A percentile compares a stretch with the other conserved stretches of the same genome.
These are phyloP conservation scores for Zapornia atra DNA, from an alignment of 2,113 vertebrate species.

Conservation along the genomic window DNA sequence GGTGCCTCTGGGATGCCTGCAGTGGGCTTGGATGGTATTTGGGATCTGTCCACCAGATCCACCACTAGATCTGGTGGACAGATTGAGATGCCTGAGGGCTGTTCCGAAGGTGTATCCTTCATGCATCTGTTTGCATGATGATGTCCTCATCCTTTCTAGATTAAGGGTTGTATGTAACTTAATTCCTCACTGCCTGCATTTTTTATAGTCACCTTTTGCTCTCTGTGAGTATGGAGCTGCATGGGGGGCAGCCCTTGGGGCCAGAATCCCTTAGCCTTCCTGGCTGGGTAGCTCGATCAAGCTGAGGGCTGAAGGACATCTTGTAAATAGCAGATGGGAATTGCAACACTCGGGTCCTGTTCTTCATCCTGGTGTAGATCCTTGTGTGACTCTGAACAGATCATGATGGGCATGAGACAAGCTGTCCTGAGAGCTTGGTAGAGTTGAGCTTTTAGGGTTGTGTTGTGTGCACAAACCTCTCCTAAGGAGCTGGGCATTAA, in stretches of 20 bases:
- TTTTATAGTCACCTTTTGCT: neutral
- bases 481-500: neutral
- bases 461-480: neutral
- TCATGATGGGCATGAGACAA: neutral
- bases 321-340: neutral
- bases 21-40: neutral
- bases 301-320: neutral
- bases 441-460: neutral
- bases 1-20: neutral
- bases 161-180: neutral
- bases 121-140: neutral
- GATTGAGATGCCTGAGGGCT: neutral
- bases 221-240: neutral
- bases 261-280: neutral
- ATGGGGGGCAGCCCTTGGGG: neutral
- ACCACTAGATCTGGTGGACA: neutral
- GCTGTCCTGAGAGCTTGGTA: neutral
- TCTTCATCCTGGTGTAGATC: neutral
- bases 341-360: neutral
- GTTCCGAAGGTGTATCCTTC: neutral
- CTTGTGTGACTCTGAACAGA: neutral
- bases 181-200: neutral
- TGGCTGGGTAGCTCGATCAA: neutral
- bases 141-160: neutral
- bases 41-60: neutral